These are phyloP conservation scores for Neria commutata DNA, from an alignment of 2,888 invertebrate species.

Conservation along the genomic window DNA sequence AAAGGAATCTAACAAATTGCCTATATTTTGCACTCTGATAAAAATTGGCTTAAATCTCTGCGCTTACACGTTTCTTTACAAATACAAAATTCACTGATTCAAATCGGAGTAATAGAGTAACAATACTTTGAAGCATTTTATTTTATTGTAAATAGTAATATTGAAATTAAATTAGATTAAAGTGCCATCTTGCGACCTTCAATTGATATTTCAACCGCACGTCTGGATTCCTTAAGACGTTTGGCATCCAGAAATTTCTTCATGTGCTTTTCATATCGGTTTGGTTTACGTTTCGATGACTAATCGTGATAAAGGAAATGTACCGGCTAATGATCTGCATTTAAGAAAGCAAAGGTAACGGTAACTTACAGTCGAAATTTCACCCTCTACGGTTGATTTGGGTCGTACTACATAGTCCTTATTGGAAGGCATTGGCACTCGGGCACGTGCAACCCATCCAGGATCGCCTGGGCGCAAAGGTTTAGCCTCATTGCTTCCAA, in stretches of 20 bases:
- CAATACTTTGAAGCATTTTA: too few species aligned
- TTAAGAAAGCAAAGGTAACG: background rate
- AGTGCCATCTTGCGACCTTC: constrained; percentile 96
- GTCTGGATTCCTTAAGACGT: constrained; percentile 75
- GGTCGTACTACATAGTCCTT: constrained; percentile 97
- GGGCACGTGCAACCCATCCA: constrained; percentile 92
- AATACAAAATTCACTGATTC: too few species aligned
- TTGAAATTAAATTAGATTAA: constrained; percentile 59
- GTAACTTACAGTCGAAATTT: constrained; percentile 75
- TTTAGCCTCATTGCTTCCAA: constrained; percentile 67
- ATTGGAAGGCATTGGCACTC: constrained; percentile 93
- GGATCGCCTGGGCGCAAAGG: constrained; percentile 89
- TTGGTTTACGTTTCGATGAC: constrained; percentile 82
- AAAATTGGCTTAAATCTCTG: too few species aligned
- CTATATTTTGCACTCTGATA: too few species aligned
- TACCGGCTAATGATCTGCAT: background rate
- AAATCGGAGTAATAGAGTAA: too few species aligned
- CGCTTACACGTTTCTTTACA: too few species aligned
- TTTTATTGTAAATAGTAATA: constrained; percentile 1
- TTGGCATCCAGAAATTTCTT: constrained; percentile 88
- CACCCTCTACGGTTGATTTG: constrained; percentile 86
- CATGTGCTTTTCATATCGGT: constrained; percentile 90
- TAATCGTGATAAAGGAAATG: constrained; percentile 51
- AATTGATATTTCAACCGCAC: constrained; percentile 94
- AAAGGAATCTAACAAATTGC: too few species aligned